A percentile compares a stretch with the other conserved stretches of the same genome.
These are phyloP conservation scores for Calliopsis andreniformis DNA, from an alignment of 1,140 invertebrate genomes.

Conservation along the genomic window DNA sequence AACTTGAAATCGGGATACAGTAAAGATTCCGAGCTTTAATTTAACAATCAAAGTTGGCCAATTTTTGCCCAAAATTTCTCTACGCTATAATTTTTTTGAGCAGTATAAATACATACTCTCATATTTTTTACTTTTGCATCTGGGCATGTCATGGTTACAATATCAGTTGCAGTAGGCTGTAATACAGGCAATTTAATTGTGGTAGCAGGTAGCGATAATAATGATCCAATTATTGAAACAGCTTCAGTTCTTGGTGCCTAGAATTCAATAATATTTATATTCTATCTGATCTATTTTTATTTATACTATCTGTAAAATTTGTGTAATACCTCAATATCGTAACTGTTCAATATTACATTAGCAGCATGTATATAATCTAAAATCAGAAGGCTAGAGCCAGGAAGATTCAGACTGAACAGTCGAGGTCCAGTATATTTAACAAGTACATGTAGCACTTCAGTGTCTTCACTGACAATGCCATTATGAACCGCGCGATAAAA, in stretches of 20 bases:
- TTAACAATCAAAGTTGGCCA: background rate
- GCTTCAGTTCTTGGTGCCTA: constrained; percentile 94
- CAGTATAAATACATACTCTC: background rate
- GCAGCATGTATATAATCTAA: constrained; percentile 95
- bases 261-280: too few relatives aligned
- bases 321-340: constrained; percentile 86
- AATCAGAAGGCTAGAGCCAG: constrained; percentile 93
- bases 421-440: constrained; percentile 89
- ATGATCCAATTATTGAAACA: constrained; percentile 93
- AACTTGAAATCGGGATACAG: too few relatives aligned
- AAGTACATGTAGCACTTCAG: constrained; percentile 83
- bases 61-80: too few relatives aligned
- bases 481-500: constrained; percentile 95
- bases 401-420: constrained; percentile 93
- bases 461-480: constrained; percentile 83
- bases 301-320: constrained; percentile 13
- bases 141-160: constrained; percentile 87
- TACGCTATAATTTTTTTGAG: too few relatives aligned
- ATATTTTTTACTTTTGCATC: constrained; percentile 87
- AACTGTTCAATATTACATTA: constrained; percentile 91
- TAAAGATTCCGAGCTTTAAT: too few relatives aligned
- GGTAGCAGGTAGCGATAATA: constrained; percentile 91
- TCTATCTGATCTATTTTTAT: background rate
- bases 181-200: constrained; percentile 90
- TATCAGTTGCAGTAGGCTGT: constrained; percentile 87